phyloP scores from a whole-genome alignment of 2,888 invertebrate genomes.

The Candidula unifasciata region DNA sequence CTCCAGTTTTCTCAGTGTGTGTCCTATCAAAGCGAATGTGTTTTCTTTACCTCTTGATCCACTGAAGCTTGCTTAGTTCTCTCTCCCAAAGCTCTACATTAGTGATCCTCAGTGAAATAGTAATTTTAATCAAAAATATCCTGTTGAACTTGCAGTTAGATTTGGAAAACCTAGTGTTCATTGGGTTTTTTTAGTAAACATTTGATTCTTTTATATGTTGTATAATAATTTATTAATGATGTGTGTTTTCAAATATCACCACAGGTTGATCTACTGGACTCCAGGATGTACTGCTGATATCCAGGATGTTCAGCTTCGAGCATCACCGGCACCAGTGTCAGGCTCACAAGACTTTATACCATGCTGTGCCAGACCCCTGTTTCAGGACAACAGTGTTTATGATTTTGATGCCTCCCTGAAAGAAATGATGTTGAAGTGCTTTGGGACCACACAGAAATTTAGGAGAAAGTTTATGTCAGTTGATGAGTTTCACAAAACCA shows the following conservation, averaged over 20 bases:
- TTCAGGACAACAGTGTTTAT: conserved; percentile 30
- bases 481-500: conserved; percentile 4
- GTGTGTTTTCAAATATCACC: neutral
- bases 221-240: neutral
- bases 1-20: too few relatives aligned
- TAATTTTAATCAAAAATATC: too few relatives aligned
- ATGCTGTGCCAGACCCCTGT: conserved; percentile 31
- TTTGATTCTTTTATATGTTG: neutral
- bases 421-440: conserved; percentile 47
- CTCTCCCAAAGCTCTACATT: too few relatives aligned
- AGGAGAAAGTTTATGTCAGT: neutral
- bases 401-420: conserved; percentile 48
- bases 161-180: too few relatives aligned
- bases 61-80: too few relatives aligned
- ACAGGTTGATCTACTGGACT: conserved; percentile 42
- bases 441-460: neutral
- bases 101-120: too few relatives aligned
- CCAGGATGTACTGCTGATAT: conserved; percentile 7
- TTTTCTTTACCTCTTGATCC: too few relatives aligned
- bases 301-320: neutral
- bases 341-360: conserved; percentile 21
- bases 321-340: neutral
- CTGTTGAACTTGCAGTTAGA: too few relatives aligned
- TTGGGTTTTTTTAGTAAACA: too few relatives aligned
- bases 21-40: too few relatives aligned